phyloP scores from a whole-genome alignment of 2,888 invertebrate species.

The Drosophila birchii region DNA sequence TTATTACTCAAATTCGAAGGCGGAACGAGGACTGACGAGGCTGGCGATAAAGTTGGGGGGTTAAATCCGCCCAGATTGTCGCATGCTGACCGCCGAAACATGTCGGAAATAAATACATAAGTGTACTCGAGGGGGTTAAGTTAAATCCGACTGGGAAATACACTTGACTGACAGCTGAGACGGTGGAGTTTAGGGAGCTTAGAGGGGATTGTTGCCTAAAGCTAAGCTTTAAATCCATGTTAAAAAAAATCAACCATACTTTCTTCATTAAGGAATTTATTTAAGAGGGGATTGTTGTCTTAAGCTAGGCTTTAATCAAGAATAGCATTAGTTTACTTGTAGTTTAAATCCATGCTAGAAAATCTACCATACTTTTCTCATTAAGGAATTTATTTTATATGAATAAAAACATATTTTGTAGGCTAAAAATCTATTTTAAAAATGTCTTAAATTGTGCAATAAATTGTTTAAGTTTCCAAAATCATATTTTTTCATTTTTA shows the following conservation, averaged over 20 bases:
- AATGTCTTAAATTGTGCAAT: no score
- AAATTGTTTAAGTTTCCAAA: no score
- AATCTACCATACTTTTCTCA: no score
- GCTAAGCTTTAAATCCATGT: rapidly evolving
- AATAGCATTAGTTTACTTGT: neutral
- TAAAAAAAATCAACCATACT: no score
- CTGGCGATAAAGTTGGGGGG: neutral
- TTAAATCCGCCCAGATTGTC: constrained; percentile 21
- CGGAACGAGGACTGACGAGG: constrained; percentile 20
- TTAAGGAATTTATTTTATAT: no score
- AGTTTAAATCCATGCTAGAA: neutral
- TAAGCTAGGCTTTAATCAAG: no score
- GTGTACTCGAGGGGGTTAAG: constrained; percentile 9
- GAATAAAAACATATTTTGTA: no score
- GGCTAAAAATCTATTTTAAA: no score
- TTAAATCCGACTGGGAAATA: constrained; percentile 29
- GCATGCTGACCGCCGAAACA: constrained; percentile 54
- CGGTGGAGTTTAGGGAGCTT: neutral
- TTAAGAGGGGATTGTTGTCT: rapidly evolving
- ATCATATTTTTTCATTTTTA: no score
- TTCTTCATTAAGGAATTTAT: no score
- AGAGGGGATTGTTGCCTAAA: neutral
- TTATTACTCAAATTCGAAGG: constrained; percentile 77
- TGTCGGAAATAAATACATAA: constrained; percentile 68
- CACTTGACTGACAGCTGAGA: neutral